phyloP scores from a whole-genome alignment of 2,888 invertebrate genomes.

The Synergus japonicus region DNA sequence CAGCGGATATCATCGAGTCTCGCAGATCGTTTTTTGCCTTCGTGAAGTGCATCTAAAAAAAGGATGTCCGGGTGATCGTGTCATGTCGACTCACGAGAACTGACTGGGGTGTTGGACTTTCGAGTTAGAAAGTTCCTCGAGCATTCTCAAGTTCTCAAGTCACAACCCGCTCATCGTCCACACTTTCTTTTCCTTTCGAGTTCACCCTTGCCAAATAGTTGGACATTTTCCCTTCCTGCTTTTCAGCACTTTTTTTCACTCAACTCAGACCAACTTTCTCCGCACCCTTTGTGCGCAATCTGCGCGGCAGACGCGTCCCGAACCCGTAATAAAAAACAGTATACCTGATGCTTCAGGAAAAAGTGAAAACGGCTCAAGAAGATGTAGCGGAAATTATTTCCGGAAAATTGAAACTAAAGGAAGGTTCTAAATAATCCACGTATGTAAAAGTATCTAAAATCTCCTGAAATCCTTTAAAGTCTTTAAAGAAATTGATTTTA shows the following conservation, averaged over 20 bases:
- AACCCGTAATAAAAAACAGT: conserved; percentile 13
- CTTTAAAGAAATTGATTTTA: not conserved
- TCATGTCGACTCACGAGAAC: conserved; percentile 13
- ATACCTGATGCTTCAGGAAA: conserved; percentile 18
- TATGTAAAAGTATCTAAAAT: no score
- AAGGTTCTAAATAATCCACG: no score
- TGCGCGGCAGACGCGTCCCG: conserved; percentile 27
- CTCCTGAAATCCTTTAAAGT: no score
- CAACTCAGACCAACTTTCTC: conserved; percentile 66
- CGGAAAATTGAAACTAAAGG: not conserved
- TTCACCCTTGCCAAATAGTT: conserved; percentile 46
- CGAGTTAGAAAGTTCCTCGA: conserved; percentile 44
- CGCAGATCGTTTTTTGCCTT: conserved; percentile 42
- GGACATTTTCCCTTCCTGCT: conserved; percentile 41
- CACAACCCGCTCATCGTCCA: conserved; percentile 59
- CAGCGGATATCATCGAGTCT: conserved; percentile 44
- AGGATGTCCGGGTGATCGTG: conserved; percentile 37
- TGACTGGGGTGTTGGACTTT: not conserved
- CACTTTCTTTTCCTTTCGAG: conserved; percentile 59
- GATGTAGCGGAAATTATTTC: not conserved
- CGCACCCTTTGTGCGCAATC: conserved; percentile 60
- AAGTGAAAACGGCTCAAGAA: not conserved
- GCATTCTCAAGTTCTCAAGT: conserved; percentile 42
- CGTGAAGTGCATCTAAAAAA: conserved; percentile 53
- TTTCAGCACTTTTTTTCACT: conserved; percentile 51